A percentile compares a stretch with the other conserved stretches of the same genome.
Evolutionary conservation across 2,113 vertebrate genomes (phyloP).

Genomic region (Grus americana): DNA sequence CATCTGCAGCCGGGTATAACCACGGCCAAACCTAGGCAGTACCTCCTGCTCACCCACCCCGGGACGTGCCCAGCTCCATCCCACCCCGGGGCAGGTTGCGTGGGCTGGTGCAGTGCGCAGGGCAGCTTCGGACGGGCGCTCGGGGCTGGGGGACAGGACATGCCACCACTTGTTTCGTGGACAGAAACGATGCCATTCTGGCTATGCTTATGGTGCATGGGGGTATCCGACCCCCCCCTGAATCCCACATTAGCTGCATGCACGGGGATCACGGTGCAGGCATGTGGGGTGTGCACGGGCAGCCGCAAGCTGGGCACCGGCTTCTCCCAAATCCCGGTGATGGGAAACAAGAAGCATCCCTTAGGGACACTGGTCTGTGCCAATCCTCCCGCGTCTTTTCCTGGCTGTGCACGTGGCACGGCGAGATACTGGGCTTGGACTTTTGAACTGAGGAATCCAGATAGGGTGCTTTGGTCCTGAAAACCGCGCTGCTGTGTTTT

Average conservation of each 20-base stretch:
- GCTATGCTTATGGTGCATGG: fast-evolving
- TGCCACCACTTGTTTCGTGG: fast-evolving
- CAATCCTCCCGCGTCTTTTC: not conserved
- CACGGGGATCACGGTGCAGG: not conserved
- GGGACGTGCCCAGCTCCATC: fast-evolving
- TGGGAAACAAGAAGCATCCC: not conserved
- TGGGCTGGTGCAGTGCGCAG: fast-evolving
- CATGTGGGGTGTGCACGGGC: not conserved
- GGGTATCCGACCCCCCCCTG: not conserved
- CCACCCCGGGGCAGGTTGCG: not conserved
- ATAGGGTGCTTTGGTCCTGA: not conserved
- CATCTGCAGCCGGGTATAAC: not conserved
- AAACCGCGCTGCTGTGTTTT: fast-evolving
- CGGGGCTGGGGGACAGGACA: not conserved
- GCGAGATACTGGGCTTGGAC: fast-evolving
- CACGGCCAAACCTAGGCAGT: not conserved
- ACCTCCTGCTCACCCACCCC: not conserved
- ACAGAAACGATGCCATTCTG: not conserved
- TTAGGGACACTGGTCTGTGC: too few species aligned
- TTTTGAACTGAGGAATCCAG: not conserved
- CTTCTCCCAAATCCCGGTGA: fast-evolving
- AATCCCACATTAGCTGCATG: fast-evolving
- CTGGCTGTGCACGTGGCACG: not conserved
- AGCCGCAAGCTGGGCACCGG: not conserved
- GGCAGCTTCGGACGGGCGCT: not conserved